These are phyloP conservation scores for Holacanthella duospinosa DNA, from an alignment of 2,888 invertebrate genomes.

Conservation along the genomic window DNA sequence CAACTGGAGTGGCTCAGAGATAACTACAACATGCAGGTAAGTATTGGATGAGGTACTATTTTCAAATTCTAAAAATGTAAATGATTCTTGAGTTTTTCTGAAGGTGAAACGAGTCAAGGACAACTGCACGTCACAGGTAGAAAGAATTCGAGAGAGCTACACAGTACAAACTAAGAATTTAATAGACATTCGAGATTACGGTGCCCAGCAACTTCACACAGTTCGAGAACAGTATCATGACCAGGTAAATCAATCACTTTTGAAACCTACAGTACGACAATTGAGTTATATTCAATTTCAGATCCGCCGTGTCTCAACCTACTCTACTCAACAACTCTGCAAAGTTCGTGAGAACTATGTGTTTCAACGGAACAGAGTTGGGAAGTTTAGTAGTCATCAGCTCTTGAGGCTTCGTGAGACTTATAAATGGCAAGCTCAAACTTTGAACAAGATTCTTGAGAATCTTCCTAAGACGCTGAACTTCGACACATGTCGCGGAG, in stretches of 20 bases:
- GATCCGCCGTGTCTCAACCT: slow-evolving; percentile 83
- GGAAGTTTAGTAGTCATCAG: slow-evolving; percentile 89
- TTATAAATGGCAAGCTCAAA: slow-evolving; percentile 91
- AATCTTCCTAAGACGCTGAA: slow-evolving; percentile 58
- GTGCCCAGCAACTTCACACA: slow-evolving; percentile 64
- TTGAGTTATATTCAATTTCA: slow-evolving; percentile 42
- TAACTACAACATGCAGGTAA: slow-evolving; percentile 79
- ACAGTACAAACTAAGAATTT: slow-evolving; percentile 75
- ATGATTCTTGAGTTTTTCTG: neutral
- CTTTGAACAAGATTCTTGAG: slow-evolving; percentile 83
- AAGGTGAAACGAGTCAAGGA: slow-evolving; percentile 82
- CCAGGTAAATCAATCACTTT: slow-evolving; percentile 52
- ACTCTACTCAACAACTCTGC: slow-evolving; percentile 79
- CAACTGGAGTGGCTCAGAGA: slow-evolving; percentile 79
- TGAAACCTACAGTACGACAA: neutral
- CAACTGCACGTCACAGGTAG: slow-evolving; percentile 86
- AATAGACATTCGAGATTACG: slow-evolving; percentile 80
- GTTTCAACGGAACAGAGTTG: slow-evolving; percentile 84
- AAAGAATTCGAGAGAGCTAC: slow-evolving; percentile 86
- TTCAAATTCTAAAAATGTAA: neutral
- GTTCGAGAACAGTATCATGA: slow-evolving; percentile 84
- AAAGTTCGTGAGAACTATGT: slow-evolving; percentile 93
- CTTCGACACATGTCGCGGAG: slow-evolving; percentile 56
- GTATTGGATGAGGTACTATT: neutral
- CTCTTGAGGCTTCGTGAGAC: slow-evolving; percentile 78